Conservation (phyloP, 2,888 invertebrate species). For the Carterocephalus palaemon region DNA sequence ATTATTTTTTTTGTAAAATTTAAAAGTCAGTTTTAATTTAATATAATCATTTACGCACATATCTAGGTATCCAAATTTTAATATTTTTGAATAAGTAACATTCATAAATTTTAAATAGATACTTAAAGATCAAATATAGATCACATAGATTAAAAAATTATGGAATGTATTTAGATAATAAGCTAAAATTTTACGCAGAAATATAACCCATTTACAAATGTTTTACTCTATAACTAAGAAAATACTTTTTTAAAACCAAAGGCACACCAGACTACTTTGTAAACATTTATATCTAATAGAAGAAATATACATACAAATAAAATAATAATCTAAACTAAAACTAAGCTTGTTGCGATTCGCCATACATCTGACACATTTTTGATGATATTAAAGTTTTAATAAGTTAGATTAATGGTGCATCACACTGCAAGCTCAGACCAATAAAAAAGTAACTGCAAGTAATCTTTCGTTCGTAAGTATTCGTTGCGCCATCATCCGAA, state of each 20-base stretch:
- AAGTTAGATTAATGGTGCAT: too few species aligned
- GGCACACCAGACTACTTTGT: conserved; percentile 12
- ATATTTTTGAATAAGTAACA: conserved; percentile 19
- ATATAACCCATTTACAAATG: neutral
- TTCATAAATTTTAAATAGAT: conserved; percentile 15
- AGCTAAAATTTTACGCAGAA: neutral
- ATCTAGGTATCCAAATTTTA: conserved; percentile 5
- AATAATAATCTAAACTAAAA: conserved; percentile 5
- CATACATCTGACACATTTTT: too few species aligned
- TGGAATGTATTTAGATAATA: conserved; percentile 21
- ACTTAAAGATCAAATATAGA: conserved; percentile 13
- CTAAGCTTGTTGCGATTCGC: too few species aligned
- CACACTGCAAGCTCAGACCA: too few species aligned
- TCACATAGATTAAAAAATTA: conserved; percentile 10
- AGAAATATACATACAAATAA: neutral
- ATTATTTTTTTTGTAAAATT: conserved; percentile 9
- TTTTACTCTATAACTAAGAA: conserved; percentile 5
- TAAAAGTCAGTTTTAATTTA: conserved; percentile 6
- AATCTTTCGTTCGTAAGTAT: too few species aligned
- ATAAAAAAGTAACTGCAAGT: too few species aligned
- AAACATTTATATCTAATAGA: conserved; percentile 1
- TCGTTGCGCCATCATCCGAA: too few species aligned
- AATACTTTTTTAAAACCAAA: conserved; percentile 4
- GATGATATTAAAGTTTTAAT: too few species aligned
- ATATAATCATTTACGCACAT: conserved; percentile 1